Percentiles rank a stretch among this genome's conserved stretches.
These are phyloP conservation scores for Drosophila nigromelanica DNA, from an alignment of 1,140 invertebrate genomes.

Conservation along the genomic window DNA sequence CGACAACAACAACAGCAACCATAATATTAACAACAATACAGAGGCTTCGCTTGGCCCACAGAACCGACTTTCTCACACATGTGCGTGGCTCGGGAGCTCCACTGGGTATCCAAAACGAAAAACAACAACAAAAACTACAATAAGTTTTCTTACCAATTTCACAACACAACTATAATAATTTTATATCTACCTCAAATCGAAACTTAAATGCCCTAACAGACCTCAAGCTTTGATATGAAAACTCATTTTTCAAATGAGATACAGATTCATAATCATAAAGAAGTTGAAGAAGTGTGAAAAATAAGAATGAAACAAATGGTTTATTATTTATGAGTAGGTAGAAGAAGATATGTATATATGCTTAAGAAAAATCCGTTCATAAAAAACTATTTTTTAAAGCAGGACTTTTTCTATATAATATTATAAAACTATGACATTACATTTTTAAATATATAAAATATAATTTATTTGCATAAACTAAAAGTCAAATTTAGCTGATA, in stretches of 20 bases:
- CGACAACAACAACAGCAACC: constrained; percentile 30
- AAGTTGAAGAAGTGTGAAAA: too few species aligned
- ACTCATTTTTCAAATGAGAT: not conserved
- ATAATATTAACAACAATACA: constrained; percentile 1
- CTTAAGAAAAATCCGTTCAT: too few species aligned
- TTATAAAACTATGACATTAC: too few species aligned
- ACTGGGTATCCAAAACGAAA: constrained; percentile 4
- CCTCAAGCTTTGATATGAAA: not conserved
- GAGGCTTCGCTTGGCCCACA: constrained; percentile 22
- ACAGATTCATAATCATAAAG: too few species aligned
- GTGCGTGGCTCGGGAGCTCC: constrained; percentile 67
- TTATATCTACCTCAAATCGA: not conserved
- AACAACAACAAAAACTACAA: constrained; percentile 33
- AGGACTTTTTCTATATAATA: too few species aligned
- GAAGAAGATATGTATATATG: too few species aligned
- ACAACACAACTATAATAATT: not conserved
- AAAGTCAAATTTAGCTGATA: too few species aligned
- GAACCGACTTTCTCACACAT: constrained; percentile 74
- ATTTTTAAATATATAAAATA: too few species aligned
- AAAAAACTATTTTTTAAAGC: too few species aligned
- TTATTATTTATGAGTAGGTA: too few species aligned
- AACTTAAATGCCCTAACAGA: constrained; percentile 15
- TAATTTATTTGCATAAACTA: too few species aligned
- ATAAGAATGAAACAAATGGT: too few species aligned
- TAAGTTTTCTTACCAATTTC: constrained; percentile 16